Evolutionary conservation across 2,888 invertebrate genomes (phyloP).

Genomic region (Andrena trimmerana): DNA sequence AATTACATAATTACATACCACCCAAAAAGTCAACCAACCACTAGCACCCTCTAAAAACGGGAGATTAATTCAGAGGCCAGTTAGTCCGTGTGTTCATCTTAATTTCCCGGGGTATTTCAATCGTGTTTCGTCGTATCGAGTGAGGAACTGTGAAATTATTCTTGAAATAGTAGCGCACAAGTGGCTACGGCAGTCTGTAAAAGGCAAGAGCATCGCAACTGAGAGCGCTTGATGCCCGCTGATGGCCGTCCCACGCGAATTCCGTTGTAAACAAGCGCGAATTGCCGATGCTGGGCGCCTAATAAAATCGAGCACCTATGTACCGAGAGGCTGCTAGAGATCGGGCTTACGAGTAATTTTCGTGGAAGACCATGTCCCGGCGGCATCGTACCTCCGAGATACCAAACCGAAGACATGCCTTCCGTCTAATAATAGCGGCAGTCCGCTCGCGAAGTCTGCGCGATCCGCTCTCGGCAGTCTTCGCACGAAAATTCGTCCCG

Average conservation of each 20-base stretch:
- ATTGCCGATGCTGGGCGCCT: slow-evolving; percentile 9
- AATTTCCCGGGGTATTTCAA: not conserved
- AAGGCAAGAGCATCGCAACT: not conserved
- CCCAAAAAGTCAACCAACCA: no score
- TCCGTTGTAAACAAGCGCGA: slow-evolving; percentile 33
- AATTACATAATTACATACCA: no score
- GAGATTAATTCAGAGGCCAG: no score
- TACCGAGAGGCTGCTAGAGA: not conserved
- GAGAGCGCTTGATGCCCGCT: not conserved
- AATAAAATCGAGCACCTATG: slow-evolving; percentile 3
- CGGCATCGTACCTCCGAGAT: slow-evolving; percentile 72
- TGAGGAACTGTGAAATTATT: slow-evolving; percentile 20
- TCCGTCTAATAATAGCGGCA: slow-evolving; percentile 80
- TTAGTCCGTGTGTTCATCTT: no score
- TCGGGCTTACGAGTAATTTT: slow-evolving; percentile 42
- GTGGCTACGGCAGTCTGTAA: not conserved
- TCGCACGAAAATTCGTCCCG: slow-evolving; percentile 78
- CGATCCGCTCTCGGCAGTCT: slow-evolving; percentile 72
- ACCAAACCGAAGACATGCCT: slow-evolving; percentile 75
- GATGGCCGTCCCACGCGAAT: slow-evolving; percentile 35
- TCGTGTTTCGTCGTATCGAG: not conserved
- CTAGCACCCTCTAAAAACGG: no score
- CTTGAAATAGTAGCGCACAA: not conserved
- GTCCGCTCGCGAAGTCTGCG: slow-evolving; percentile 71
- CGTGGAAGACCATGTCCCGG: slow-evolving; percentile 49